Base-by-base conservation (phyloP, 2,888 invertebrate species). In the Eumacrocentrus americanus region DNA sequence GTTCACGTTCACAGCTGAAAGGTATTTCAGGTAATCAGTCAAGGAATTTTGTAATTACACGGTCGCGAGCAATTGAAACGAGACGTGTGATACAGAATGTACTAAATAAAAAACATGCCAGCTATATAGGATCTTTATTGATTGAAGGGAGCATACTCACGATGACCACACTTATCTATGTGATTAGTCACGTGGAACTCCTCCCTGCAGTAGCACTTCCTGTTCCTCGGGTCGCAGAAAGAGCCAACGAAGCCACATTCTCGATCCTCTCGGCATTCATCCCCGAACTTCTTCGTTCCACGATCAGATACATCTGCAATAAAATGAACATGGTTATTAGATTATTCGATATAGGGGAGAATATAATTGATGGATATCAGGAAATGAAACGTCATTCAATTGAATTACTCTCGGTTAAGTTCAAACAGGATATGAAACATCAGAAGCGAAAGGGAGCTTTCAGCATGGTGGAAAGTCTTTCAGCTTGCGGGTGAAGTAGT, bases 131-230 rank as follows among this genome's bases (percentile, higher is more conserved):
- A n/a, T n/a, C n/a, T n/a, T n/a, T n/a, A n/a, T n/a, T n/a, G n/a
- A n/a, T 29, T 29, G 29, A 29, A n/a, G n/a, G n/a, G n/a, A n/a
- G n/a, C 12, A 58, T 44, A 84, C 86, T 87, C 81, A 92, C 93
- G 86, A 84, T 87, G 88, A 72, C 92, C 93, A 81, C 93, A 93
- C 82, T 91, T 92, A 80, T 93, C 91, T 72, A 92, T 83, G 79
- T 92, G 92, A 83, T 93, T 92, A 75, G 91, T 91, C 71, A 89
- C 87, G 16, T 87, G 87, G 68, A 88, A 84, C 70, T 91, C 90
- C 22, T 88, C 87, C 64, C 85, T 85, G 80, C 93, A 93, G 72
- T 86, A 85, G 77, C 93, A 93, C 68, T 85, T 86, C 75, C 87
- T 87, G 74, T 86, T 86, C 68, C 83, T 83, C 18, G 85, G 83